Conservation (phyloP, 1,140 invertebrate genomes). For the Pogonus chalceus region DNA sequence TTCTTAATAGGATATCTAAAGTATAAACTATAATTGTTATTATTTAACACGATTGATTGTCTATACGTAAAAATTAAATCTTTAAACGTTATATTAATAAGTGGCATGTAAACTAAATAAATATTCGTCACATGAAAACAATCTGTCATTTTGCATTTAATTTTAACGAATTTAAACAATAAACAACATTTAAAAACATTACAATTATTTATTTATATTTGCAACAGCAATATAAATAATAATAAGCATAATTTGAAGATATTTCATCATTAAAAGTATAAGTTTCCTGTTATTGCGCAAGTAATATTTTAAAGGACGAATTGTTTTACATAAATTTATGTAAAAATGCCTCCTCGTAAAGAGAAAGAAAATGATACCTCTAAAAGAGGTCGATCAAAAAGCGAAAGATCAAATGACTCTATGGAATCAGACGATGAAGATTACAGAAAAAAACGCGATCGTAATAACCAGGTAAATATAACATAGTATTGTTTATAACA, state of each 20-base stretch:
- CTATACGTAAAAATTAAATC: too few species aligned
- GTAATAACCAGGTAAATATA: conserved; percentile 66
- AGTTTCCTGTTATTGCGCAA: not conserved
- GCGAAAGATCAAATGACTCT: conserved; percentile 18
- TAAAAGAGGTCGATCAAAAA: not conserved
- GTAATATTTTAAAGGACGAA: not conserved
- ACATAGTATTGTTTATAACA: conserved; percentile 4
- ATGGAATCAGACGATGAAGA: conserved; percentile 55
- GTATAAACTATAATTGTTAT: too few species aligned
- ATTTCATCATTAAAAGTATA: not conserved
- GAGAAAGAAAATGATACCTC: conserved; percentile 18
- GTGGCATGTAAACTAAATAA: not conserved
- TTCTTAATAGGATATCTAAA: too few species aligned
- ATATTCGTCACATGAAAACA: not conserved
- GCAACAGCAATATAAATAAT: not conserved
- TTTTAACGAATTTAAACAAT: not conserved
- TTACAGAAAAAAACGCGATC: conserved; percentile 65
- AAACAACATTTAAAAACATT: not conserved
- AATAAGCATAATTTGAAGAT: not conserved
- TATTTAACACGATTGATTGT: too few species aligned
- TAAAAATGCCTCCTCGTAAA: conserved; percentile 27
- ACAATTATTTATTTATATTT: not conserved
- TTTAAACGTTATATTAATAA: too few species aligned
- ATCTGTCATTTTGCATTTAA: not conserved
- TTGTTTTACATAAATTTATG: not conserved